Percentiles rank a stretch among this genome's conserved stretches.
Evolutionary conservation across 2,797 vertebrate genomes (phyloP).

Genomic region (Semotilus atromaculatus): DNA sequence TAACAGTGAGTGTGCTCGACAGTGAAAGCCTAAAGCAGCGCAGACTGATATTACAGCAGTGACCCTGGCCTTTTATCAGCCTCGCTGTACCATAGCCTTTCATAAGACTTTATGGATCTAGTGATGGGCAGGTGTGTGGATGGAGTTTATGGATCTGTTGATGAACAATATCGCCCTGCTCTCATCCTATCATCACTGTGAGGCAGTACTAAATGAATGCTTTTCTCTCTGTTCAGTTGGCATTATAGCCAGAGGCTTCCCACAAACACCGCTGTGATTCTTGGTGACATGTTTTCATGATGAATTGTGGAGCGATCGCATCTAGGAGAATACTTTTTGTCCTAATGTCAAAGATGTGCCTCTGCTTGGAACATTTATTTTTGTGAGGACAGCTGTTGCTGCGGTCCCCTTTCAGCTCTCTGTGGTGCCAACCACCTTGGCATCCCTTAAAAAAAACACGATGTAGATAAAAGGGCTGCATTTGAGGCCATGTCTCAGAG

Average conservation of each 20-base stretch:
- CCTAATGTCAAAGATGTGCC: constrained; percentile 65
- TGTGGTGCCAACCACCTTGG: constrained; percentile 62
- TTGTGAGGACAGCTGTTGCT: constrained; percentile 70
- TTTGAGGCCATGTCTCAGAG: constrained; percentile 60
- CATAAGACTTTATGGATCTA: constrained; percentile 78
- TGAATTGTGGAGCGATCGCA: constrained; percentile 65
- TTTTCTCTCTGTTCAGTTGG: constrained; percentile 56
- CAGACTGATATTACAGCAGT: constrained; percentile 61
- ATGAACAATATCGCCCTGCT: constrained; percentile 68
- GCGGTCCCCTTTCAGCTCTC: constrained; percentile 57
- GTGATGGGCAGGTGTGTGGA: constrained; percentile 46
- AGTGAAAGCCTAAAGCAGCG: constrained; percentile 64
- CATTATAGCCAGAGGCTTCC: constrained; percentile 62
- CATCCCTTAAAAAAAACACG: constrained; percentile 50
- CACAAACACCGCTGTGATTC: constrained; percentile 50
- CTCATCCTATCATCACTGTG: constrained; percentile 65
- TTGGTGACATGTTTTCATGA: constrained; percentile 62
- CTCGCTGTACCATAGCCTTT: constrained; percentile 64
- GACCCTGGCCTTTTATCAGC: constrained; percentile 62
- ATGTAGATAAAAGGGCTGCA: constrained; percentile 50
- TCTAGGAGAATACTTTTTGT: constrained; percentile 64
- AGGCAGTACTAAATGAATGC: constrained; percentile 65
- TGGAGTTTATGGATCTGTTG: constrained; percentile 77
- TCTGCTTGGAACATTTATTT: constrained; percentile 69
- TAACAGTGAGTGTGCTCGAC: constrained; percentile 62